Evolutionary conservation across 1,140 invertebrate genomes (phyloP).

Genomic region (Leptinotarsa texana): DNA sequence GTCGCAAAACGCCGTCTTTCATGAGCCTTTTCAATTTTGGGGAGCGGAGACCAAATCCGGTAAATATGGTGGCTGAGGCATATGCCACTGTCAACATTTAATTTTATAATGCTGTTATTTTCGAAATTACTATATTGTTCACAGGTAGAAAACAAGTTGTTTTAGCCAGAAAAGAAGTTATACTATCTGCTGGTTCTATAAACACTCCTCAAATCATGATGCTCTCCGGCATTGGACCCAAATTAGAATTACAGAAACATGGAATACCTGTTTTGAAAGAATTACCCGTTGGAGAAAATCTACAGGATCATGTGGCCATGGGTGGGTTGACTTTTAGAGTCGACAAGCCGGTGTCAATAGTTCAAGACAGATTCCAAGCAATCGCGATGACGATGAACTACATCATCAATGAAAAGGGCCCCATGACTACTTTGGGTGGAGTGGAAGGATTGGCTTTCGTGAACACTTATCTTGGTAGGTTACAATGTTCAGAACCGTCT

Average conservation of each 20-base stretch:
- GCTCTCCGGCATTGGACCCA: conserved; percentile 85
- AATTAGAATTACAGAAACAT: conserved; percentile 69
- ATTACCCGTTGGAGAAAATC: conserved; percentile 74
- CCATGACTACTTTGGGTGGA: conserved; percentile 82
- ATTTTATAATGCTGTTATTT: too few relatives aligned
- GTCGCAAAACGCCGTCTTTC: too few relatives aligned
- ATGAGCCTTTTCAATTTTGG: too few relatives aligned
- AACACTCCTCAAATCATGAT: conserved; percentile 82
- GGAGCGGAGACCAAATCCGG: too few relatives aligned
- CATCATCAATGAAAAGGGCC: conserved; percentile 73
- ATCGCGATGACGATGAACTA: conserved; percentile 79
- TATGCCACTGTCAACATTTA: too few relatives aligned
- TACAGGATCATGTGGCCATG: conserved; percentile 83
- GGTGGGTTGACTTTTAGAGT: conserved; percentile 77
- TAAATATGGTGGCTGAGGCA: too few relatives aligned
- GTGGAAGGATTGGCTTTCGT: conserved; percentile 85
- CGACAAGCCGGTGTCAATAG: conserved; percentile 76
- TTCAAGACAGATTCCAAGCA: conserved; percentile 71
- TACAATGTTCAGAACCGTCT: not conserved
- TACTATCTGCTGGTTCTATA: conserved; percentile 78
- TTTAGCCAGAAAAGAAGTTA: conserved; percentile 74
- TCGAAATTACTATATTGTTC: not conserved
- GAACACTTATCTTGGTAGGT: conserved; percentile 66
- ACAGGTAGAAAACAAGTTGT: conserved; percentile 57
- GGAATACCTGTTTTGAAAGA: conserved; percentile 75